These are phyloP conservation scores for Ctenoplectra terminalis DNA, from an alignment of 1,140 invertebrate genomes.

Conservation along the genomic window DNA sequence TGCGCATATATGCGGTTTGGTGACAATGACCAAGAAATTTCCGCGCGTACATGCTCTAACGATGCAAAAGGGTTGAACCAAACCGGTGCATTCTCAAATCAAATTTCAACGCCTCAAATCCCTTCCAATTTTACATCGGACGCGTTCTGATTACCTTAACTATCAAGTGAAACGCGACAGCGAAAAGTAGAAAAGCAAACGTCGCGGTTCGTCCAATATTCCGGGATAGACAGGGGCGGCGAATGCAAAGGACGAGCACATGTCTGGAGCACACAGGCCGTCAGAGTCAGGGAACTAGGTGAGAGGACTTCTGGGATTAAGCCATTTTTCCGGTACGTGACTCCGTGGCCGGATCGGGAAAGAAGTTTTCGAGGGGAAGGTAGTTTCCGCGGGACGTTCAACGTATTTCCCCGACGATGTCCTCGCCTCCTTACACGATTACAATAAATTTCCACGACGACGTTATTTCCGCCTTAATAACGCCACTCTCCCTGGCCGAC, in stretches of 20 bases:
- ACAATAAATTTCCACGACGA: conserved; percentile 58
- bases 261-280: conserved; percentile 42
- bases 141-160: conserved; percentile 8
- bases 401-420: conserved; percentile 57
- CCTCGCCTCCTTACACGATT: conserved; percentile 63
- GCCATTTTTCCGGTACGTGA: conserved; percentile 71
- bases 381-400: conserved; percentile 51
- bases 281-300: conserved; percentile 59
- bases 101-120: too few species aligned
- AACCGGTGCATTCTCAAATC: too few species aligned
- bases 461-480: conserved; percentile 32
- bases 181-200: background rate
- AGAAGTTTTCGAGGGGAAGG: conserved; percentile 31
- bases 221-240: conserved; percentile 40
- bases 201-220: conserved; percentile 50
- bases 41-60: too few species aligned
- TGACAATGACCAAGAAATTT: too few species aligned
- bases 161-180: background rate
- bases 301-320: conserved; percentile 70
- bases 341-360: conserved; percentile 59
- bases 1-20: too few species aligned
- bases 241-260: conserved; percentile 53
- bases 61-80: too few species aligned
- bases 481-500: background rate
- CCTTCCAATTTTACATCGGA: background rate